phyloP scores from a whole-genome alignment of 1,140 invertebrate species.

The Rhysida immarginata region DNA sequence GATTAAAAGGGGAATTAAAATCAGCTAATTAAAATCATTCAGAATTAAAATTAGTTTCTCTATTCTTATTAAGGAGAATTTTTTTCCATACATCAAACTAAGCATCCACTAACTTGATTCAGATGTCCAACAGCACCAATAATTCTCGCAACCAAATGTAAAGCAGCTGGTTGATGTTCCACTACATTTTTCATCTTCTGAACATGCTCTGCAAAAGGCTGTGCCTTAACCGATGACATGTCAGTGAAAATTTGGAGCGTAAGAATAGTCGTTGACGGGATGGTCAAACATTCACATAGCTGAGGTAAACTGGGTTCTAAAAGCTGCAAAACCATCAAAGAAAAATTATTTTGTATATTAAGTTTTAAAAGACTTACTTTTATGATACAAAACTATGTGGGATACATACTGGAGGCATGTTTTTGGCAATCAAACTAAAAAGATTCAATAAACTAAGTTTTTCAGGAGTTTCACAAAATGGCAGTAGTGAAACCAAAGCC shows the following conservation, averaged over 20 bases:
- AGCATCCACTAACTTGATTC: slow-evolving; percentile 22
- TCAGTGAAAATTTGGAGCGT: slow-evolving; percentile 62
- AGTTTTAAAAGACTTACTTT: no score
- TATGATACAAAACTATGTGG: neutral
- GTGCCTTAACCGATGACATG: slow-evolving; percentile 48
- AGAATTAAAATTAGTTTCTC: neutral
- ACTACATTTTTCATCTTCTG: slow-evolving; percentile 47
- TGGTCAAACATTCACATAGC: slow-evolving; percentile 51
- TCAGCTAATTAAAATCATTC: neutral
- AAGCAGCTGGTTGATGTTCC: slow-evolving; percentile 45
- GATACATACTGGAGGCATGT: slow-evolving; percentile 46
- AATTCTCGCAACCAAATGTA: slow-evolving; percentile 32
- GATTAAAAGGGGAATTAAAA: no score
- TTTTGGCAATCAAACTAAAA: slow-evolving; percentile 60
- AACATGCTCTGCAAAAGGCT: slow-evolving; percentile 48
- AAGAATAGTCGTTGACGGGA: slow-evolving; percentile 37
- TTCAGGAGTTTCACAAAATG: slow-evolving; percentile 64
- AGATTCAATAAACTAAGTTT: slow-evolving; percentile 64
- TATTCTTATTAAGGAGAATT: neutral
- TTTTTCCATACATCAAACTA: no score
- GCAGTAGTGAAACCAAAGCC: slow-evolving; percentile 59
- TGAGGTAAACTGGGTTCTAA: slow-evolving; percentile 59
- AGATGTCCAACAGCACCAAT: slow-evolving; percentile 29
- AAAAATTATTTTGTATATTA: no score
- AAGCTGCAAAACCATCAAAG: slow-evolving; percentile 36